Conservation (phyloP, 2,113 vertebrate species). For the Clarias macrocephalus region DNA sequence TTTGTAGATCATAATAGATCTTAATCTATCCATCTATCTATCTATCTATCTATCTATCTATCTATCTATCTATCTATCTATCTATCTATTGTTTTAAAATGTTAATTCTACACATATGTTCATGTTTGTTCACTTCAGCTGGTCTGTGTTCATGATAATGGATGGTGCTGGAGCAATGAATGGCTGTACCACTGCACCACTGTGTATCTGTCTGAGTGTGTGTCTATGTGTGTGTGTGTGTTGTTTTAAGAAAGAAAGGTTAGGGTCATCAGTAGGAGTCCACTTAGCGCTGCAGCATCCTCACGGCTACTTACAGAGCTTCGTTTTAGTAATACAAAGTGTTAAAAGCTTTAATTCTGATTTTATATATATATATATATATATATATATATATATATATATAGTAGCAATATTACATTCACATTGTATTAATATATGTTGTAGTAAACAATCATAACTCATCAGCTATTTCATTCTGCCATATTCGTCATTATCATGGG, state of each 20-base stretch:
- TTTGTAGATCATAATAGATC: neutral
- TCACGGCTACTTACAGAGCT: neutral
- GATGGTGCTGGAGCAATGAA: conserved; percentile 18
- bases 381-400: too few species aligned
- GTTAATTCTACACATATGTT: conserved; percentile 1
- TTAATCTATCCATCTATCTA: too few species aligned
- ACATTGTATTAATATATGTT: conserved; percentile 33
- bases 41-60: neutral
- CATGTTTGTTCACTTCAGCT: conserved; percentile 26
- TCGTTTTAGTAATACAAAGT: conserved; percentile 1
- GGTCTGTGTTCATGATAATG: conserved; percentile 39
- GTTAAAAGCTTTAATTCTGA: neutral
- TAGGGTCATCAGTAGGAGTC: neutral
- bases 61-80: neutral
- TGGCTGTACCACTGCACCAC: neutral
- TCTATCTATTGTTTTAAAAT: neutral
- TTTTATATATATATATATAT: neutral
- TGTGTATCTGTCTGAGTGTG: conserved; percentile 7
- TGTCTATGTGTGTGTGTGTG: conserved; percentile 10
- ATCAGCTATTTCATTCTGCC: conserved; percentile 27
- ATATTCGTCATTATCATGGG: conserved; percentile 45
- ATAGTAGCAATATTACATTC: conserved; percentile 7
- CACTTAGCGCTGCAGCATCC: neutral
- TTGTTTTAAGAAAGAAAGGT: neutral
- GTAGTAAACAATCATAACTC: conserved; percentile 42